These are phyloP conservation scores for Tychaedon coryphoeus DNA, from an alignment of 2,113 vertebrate species.

Conservation along the genomic window DNA sequence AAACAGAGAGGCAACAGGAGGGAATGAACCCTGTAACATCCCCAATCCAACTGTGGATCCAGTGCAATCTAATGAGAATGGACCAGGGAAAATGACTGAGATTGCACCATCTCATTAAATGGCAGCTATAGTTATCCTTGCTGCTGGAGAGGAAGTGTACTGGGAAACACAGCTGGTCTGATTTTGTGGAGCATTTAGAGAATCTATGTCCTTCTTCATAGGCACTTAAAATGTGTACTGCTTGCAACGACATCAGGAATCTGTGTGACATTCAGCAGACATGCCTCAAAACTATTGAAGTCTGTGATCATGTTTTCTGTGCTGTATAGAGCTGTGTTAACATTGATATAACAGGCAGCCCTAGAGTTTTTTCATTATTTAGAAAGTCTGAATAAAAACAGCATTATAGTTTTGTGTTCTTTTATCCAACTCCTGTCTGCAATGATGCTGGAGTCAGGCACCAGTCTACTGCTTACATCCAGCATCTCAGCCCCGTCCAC, in stretches of 20 bases:
- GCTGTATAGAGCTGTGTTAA: neutral
- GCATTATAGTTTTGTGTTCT: neutral
- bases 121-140: neutral
- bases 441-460: neutral
- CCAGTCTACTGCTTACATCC: constrained; percentile 1
- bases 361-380: neutral
- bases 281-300: neutral
- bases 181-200: neutral
- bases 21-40: neutral
- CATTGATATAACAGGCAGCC: neutral
- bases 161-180: neutral
- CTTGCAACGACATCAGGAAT: neutral
- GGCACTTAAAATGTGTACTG: neutral
- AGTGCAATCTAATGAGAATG: neutral
- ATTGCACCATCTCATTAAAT: neutral
- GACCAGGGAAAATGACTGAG: neutral
- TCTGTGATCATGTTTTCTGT: neutral
- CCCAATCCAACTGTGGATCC: neutral
- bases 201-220: neutral
- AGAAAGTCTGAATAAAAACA: constrained; percentile 8
- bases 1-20: neutral
- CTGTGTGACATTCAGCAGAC: neutral
- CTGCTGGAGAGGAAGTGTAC: neutral
- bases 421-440: neutral
- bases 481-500: neutral